Conservation (phyloP, 2,797 vertebrate species). For the Cetoscarus ocellatus region DNA sequence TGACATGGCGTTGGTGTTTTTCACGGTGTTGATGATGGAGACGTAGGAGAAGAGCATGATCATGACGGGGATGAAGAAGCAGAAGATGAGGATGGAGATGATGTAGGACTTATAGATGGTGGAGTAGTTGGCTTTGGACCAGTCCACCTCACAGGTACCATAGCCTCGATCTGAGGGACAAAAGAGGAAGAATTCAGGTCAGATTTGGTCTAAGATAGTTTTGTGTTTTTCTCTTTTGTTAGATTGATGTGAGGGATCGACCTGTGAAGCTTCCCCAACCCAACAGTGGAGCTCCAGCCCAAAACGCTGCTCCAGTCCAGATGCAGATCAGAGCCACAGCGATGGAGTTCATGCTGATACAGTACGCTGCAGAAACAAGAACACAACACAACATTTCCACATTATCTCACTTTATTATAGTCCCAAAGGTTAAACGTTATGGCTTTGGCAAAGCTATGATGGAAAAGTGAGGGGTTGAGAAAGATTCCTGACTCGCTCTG, state of each 20-base stretch:
- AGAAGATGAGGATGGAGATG: constrained; percentile 90
- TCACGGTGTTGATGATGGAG: constrained; percentile 91
- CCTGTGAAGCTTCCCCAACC: constrained; percentile 96
- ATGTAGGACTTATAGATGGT: constrained; percentile 92
- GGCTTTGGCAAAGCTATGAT: constrained; percentile 44
- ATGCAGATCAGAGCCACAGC: constrained; percentile 85
- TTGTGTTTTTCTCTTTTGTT: not conserved
- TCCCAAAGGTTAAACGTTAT: constrained; percentile 51
- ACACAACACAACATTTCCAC: constrained; percentile 30
- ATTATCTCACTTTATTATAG: constrained; percentile 6
- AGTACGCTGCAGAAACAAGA: constrained; percentile 82
- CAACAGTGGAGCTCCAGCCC: constrained; percentile 89
- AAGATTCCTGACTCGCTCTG: constrained; percentile 68
- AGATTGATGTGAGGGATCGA: constrained; percentile 44
- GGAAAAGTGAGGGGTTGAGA: constrained; percentile 60
- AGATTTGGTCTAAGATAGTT: not conserved
- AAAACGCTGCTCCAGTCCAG: constrained; percentile 90
- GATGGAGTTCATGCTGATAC: constrained; percentile 87
- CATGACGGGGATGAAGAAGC: constrained; percentile 87
- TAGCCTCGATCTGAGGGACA: constrained; percentile 86
- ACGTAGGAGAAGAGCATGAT: constrained; percentile 89
- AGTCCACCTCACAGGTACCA: constrained; percentile 92
- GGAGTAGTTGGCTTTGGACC: constrained; percentile 93
- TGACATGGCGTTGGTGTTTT: constrained; percentile 87
- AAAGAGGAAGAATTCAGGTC: constrained; percentile 13